Percentiles rank a stretch among this genome's conserved stretches.
Conservation (phyloP, 2,888 invertebrate species). For the Caradrina clavipalpis region DNA sequence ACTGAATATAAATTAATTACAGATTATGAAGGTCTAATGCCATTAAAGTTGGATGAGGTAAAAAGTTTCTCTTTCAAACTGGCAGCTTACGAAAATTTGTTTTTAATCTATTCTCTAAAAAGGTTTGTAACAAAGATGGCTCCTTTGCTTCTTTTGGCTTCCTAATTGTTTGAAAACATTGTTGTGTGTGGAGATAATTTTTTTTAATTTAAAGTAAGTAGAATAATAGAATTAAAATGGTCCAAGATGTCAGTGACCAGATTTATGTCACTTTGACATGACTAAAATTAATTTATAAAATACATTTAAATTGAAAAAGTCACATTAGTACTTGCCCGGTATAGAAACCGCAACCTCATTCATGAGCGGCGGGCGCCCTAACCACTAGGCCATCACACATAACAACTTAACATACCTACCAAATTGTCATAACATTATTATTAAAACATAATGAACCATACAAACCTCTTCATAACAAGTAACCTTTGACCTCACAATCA, state of each 20-base stretch:
- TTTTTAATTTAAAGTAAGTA: background rate
- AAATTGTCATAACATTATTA: background rate
- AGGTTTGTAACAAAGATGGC: constrained; percentile 35
- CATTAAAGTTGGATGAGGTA: constrained; percentile 60
- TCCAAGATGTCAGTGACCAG: too few relatives aligned
- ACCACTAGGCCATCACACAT: too few relatives aligned
- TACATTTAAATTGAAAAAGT: too few relatives aligned
- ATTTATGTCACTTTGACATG: too few relatives aligned
- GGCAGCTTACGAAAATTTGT: constrained; percentile 52
- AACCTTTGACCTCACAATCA: constrained; percentile 25
- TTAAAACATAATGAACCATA: constrained; percentile 17
- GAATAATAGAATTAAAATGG: background rate
- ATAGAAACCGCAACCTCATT: too few relatives aligned
- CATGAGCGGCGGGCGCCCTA: too few relatives aligned
- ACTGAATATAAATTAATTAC: constrained; percentile 67
- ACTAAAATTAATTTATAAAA: too few relatives aligned
- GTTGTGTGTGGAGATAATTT: background rate
- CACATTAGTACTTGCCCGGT: too few relatives aligned
- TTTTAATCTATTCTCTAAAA: constrained; percentile 44
- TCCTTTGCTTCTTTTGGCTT: constrained; percentile 10
- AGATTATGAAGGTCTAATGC: constrained; percentile 62
- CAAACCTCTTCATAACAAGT: constrained; percentile 6
- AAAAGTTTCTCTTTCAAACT: constrained; percentile 56
- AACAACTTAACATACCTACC: background rate
- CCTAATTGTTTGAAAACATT: constrained; percentile 1